Percentiles rank a stretch among this genome's conserved stretches.
Conservation (phyloP, 2,888 invertebrate species). For the Andrena camellia region DNA sequence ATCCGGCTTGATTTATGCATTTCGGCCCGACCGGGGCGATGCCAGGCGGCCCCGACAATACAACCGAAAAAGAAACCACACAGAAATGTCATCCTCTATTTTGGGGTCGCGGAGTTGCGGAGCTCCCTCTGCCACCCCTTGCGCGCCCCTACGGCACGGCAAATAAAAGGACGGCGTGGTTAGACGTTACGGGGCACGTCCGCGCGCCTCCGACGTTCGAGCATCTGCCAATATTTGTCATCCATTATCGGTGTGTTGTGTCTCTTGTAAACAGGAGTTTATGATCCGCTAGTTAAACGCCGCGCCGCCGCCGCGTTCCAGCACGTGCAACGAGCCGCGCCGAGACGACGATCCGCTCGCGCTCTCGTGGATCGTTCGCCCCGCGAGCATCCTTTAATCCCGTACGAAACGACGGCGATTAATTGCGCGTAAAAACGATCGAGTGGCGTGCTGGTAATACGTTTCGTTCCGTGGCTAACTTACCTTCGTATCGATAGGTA, state of each 20-base stretch:
- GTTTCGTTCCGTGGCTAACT: constrained; percentile 8
- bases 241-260: constrained; percentile 80
- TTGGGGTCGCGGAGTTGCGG: constrained; percentile 66
- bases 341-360: not conserved
- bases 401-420: constrained; percentile 26
- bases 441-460: constrained; percentile 27
- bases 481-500: constrained; percentile 15
- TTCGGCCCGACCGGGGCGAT: constrained; percentile 67
- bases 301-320: not conserved
- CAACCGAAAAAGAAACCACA: constrained; percentile 73
- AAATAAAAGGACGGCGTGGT: constrained; percentile 63
- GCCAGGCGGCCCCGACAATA: constrained; percentile 70
- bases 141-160: constrained; percentile 17
- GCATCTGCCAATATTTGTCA: constrained; percentile 85
- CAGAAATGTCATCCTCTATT: constrained; percentile 75
- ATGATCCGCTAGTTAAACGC: constrained; percentile 78
- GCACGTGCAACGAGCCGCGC: constrained; percentile 54
- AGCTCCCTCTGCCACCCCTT: constrained; percentile 10
- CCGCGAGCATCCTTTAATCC: constrained; percentile 27
- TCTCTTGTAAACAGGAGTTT: constrained; percentile 80
- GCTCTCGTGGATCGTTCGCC: constrained; percentile 9
- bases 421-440: constrained; percentile 40
- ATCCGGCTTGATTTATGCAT: constrained; percentile 83
- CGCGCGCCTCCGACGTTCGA: constrained; percentile 64
- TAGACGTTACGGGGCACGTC: constrained; percentile 47